phyloP scores from a whole-genome alignment of 2,888 invertebrate species.

The Drosophila testacea region DNA sequence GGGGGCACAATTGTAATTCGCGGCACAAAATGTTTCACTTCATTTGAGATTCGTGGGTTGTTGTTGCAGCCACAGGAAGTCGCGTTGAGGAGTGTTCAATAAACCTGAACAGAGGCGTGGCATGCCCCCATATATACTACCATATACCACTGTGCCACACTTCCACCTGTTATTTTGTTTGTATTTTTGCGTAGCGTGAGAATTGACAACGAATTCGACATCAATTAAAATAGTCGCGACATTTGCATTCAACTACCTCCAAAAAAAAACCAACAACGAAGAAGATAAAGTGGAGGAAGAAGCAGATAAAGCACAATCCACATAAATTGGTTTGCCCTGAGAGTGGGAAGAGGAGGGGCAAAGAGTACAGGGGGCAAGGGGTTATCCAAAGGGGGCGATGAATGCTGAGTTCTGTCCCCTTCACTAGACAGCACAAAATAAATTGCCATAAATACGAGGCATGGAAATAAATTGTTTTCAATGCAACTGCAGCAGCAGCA shows the following conservation, averaged over 20 bases:
- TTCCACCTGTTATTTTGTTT: slow-evolving; percentile 36
- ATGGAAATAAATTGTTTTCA: slow-evolving; percentile 79
- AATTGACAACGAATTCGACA: slow-evolving; percentile 31
- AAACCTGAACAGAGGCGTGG: slow-evolving; percentile 38
- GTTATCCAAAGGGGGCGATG: slow-evolving; percentile 21
- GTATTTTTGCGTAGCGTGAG: slow-evolving; percentile 32
- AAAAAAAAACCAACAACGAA: neutral
- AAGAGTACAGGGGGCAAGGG: slow-evolving; percentile 6
- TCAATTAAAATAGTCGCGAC: slow-evolving; percentile 58
- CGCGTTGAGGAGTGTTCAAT: slow-evolving; percentile 53
- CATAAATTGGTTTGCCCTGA: slow-evolving; percentile 30
- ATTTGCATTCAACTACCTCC: slow-evolving; percentile 39
- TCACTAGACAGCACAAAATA: slow-evolving; percentile 62
- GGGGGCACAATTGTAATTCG: slow-evolving; percentile 73
- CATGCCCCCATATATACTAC: slow-evolving; percentile 6
- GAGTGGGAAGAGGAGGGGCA: neutral
- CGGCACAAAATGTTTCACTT: slow-evolving; percentile 80
- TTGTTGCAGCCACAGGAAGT: slow-evolving; percentile 68
- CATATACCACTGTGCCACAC: slow-evolving; percentile 9
- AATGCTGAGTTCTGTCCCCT: slow-evolving; percentile 35
- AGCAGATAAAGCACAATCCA: slow-evolving; percentile 21
- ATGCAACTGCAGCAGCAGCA: slow-evolving; percentile 63
- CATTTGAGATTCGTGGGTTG: slow-evolving; percentile 75
- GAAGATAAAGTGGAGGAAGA: neutral
- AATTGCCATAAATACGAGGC: slow-evolving; percentile 72